phyloP scores from a whole-genome alignment of 2,797 vertebrate genomes.

The Xenops minutus region DNA sequence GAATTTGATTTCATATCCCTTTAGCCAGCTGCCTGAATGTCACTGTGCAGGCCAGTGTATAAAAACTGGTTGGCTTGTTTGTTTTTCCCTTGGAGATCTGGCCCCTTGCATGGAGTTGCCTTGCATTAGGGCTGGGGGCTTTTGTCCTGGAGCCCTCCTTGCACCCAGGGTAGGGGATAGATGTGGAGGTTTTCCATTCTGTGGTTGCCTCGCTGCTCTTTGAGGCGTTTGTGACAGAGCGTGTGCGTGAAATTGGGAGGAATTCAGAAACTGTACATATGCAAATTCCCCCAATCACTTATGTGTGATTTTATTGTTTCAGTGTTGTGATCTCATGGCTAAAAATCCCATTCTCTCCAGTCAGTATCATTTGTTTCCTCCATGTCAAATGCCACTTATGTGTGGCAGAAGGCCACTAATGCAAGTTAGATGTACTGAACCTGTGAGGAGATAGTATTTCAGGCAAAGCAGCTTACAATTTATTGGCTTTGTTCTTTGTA shows the following conservation, averaged over 20 bases:
- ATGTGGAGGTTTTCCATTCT: background rate
- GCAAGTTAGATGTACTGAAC: background rate
- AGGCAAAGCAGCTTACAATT: slow-evolving; percentile 4
- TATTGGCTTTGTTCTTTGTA: slow-evolving; percentile 39
- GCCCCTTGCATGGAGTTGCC: background rate
- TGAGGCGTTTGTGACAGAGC: background rate
- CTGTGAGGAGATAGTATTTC: background rate
- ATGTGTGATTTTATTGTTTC: slow-evolving; percentile 27
- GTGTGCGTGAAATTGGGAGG: slow-evolving; percentile 1
- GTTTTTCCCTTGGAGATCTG: background rate
- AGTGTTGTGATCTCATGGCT: slow-evolving; percentile 25
- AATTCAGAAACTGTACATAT: slow-evolving; percentile 21
- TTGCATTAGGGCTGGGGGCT: background rate
- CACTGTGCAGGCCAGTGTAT: background rate
- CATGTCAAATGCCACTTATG: background rate
- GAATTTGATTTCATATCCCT: background rate
- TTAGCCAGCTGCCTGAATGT: background rate
- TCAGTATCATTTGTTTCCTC: slow-evolving; percentile 32
- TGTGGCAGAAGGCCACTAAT: slow-evolving; percentile 38
- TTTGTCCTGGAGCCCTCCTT: background rate
- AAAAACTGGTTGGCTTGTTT: background rate
- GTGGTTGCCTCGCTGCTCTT: background rate
- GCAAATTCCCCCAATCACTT: slow-evolving; percentile 17
- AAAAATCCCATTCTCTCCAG: slow-evolving; percentile 42
- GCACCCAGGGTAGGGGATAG: background rate